phyloP scores from a whole-genome alignment of 2,888 invertebrate genomes.

The Drosophila conformis region DNA sequence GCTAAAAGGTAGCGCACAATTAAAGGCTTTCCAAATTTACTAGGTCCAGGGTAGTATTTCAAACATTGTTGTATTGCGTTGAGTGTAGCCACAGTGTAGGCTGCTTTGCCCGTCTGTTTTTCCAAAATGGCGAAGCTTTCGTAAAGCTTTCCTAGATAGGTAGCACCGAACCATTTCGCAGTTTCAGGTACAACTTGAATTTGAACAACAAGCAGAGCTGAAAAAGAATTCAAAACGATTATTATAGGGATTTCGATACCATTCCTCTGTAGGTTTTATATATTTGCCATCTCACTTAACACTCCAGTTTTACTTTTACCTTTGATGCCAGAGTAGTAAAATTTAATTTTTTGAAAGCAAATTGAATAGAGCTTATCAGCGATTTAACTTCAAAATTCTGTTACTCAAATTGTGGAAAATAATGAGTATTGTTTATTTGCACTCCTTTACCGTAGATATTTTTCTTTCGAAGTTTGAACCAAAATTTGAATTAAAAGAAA shows the following conservation, averaged over 20 bases:
- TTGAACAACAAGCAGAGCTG: conserved; percentile 47
- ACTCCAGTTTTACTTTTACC: background rate
- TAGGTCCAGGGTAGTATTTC: conserved; percentile 54
- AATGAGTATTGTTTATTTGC: too few relatives aligned
- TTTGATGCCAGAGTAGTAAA: background rate
- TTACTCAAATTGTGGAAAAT: too few relatives aligned
- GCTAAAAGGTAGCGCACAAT: conserved; percentile 33
- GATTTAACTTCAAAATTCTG: background rate
- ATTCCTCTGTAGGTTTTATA: background rate
- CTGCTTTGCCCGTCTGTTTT: background rate
- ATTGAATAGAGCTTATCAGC: too few relatives aligned
- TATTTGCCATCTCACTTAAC: background rate
- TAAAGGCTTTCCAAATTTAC: conserved; percentile 38
- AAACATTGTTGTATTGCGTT: conserved; percentile 46
- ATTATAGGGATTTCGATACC: background rate
- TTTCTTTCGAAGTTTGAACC: background rate
- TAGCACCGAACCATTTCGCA: conserved; percentile 49
- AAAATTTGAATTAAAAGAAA: too few relatives aligned
- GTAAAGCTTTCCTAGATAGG: conserved; percentile 40
- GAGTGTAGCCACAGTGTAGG: conserved; percentile 29
- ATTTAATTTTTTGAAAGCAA: background rate
- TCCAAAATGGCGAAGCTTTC: conserved; percentile 31
- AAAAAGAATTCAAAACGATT: conserved; percentile 6
- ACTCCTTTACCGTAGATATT: background rate
- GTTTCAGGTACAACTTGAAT: conserved; percentile 40